These are phyloP conservation scores for Leptothorax acervorum DNA, from an alignment of 2,888 invertebrate species.

Conservation along the genomic window DNA sequence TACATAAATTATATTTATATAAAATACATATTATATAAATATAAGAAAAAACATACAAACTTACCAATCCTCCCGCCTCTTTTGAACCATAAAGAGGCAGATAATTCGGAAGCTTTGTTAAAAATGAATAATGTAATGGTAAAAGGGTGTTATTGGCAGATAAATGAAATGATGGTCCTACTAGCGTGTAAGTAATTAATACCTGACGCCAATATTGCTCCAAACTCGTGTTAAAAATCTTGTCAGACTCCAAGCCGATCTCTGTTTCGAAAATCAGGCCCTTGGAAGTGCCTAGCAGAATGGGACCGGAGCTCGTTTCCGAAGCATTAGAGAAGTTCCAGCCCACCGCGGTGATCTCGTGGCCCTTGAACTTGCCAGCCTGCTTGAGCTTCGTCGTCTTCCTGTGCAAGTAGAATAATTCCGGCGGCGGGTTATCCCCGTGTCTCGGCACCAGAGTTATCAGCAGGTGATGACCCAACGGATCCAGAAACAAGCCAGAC, in stretches of 20 bases:
- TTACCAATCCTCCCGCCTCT: slow-evolving; percentile 92
- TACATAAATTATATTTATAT: background rate
- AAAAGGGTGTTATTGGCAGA: background rate
- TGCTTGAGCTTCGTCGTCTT: slow-evolving; percentile 91
- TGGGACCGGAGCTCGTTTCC: slow-evolving; percentile 91
- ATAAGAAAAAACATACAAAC: slow-evolving; percentile 71
- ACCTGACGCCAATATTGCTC: slow-evolving; percentile 96
- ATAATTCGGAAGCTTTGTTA: slow-evolving; percentile 91
- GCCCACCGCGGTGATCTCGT: slow-evolving; percentile 96
- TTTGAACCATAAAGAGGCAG: slow-evolving; percentile 91
- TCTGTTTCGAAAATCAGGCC: slow-evolving; percentile 97
- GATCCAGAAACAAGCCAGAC: slow-evolving; percentile 92
- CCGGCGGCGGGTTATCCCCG: slow-evolving; percentile 88
- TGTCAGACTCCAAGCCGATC: slow-evolving; percentile 93
- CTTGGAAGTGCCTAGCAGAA: slow-evolving; percentile 95
- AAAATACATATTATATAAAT: background rate
- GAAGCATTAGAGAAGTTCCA: slow-evolving; percentile 93
- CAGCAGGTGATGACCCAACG: slow-evolving; percentile 94
- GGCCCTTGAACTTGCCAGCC: slow-evolving; percentile 89
- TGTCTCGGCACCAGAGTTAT: slow-evolving; percentile 90
- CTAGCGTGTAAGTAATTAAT: slow-evolving; percentile 70
- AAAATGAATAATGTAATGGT: slow-evolving; percentile 56
- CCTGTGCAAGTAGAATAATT: slow-evolving; percentile 93
- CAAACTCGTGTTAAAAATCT: slow-evolving; percentile 91
- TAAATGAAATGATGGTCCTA: slow-evolving; percentile 37